These are phyloP conservation scores for Sycobia sp. DNA, from an alignment of 1,140 invertebrate genomes.

Conservation along the genomic window DNA sequence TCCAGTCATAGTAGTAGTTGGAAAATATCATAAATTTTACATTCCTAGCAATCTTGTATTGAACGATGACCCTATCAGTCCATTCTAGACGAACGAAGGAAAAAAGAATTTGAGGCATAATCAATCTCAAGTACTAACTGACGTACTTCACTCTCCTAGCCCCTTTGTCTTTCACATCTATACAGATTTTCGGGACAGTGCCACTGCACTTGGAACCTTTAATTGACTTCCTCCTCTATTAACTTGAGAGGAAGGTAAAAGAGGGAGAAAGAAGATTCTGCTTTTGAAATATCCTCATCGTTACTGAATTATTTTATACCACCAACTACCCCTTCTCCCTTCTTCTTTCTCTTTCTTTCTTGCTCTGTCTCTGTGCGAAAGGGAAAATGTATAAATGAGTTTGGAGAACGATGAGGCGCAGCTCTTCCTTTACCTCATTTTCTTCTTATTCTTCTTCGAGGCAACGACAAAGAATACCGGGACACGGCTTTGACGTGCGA, in stretches of 20 bases:
- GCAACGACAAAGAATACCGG: too few species aligned
- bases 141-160: not conserved
- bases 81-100: too few species aligned
- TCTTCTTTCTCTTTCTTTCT: not conserved
- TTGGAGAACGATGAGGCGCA: not conserved
- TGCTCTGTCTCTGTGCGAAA: too few species aligned
- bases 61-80: too few species aligned
- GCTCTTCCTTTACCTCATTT: not conserved
- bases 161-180: constrained; percentile 4
- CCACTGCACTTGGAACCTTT: constrained; percentile 5
- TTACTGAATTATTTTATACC: constrained; percentile 14
- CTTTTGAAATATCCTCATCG: constrained; percentile 4
- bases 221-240: constrained; percentile 24
- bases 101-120: too few species aligned
- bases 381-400: constrained; percentile 5
- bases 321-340: not conserved
- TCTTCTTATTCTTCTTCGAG: not conserved
- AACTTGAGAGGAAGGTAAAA: too few species aligned
- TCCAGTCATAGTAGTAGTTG: too few species aligned
- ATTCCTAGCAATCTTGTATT: too few species aligned
- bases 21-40: too few species aligned
- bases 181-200: not conserved
- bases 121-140: constrained; percentile 30
- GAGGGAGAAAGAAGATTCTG: too few species aligned
- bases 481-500: not conserved